A percentile compares a stretch with the other conserved stretches of the same genome.
Conservation (phyloP, 2,113 vertebrate genomes). For the Butorides virescens region DNA sequence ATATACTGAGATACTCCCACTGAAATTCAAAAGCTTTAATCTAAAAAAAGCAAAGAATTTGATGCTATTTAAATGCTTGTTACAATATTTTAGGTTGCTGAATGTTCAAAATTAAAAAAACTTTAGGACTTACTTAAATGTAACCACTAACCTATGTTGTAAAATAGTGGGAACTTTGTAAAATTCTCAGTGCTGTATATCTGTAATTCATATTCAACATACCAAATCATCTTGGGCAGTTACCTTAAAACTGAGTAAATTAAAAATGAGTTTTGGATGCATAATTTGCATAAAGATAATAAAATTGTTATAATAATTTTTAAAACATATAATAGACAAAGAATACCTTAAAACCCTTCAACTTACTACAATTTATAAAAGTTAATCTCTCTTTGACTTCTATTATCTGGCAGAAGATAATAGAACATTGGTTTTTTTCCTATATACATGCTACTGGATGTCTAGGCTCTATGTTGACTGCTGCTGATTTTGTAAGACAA, state of each 20-base stretch:
- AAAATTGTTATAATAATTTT: not conserved
- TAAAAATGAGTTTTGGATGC: not conserved
- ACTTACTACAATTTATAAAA: not conserved
- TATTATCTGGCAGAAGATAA: not conserved
- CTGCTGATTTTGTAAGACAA: not conserved
- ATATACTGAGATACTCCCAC: not conserved
- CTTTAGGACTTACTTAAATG: not conserved
- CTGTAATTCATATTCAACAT: not conserved
- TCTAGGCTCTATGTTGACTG: not conserved
- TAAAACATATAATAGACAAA: not conserved
- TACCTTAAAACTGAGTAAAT: not conserved
- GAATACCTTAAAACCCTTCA: not conserved
- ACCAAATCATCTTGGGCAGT: not conserved
- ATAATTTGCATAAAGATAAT: not conserved
- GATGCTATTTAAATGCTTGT: not conserved
- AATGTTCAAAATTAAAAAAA: not conserved
- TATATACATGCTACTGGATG: not conserved
- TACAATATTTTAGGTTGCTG: not conserved
- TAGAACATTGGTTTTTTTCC: not conserved
- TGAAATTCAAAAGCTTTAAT: constrained; percentile 27
- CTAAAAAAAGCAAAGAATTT: not conserved
- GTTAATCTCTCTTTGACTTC: not conserved
- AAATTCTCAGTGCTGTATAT: not conserved
- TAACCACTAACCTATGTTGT: not conserved
- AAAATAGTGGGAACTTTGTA: not conserved